Base-by-base conservation (phyloP, 2,113 vertebrate species). In the Rhinogobius similis region DNA sequence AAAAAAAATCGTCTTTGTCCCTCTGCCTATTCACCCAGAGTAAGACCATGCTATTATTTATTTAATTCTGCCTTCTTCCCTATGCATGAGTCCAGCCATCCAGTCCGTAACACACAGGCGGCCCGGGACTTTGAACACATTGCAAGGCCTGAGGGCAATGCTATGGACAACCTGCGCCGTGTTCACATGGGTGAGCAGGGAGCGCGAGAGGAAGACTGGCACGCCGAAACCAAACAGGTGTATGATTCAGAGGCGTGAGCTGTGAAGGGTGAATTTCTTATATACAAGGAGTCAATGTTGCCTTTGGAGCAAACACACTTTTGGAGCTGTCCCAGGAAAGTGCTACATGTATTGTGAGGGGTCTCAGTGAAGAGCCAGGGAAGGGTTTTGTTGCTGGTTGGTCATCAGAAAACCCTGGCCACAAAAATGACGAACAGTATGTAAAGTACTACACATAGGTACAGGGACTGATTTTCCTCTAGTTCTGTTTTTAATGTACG, bases 141-240 rank as follows among this genome's bases (percentile, higher is more conserved):
- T 92, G 93, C 75, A 72, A 82, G 82, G 93, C 93, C 92, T 75
- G 89, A 87, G 92, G 93, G 91, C 90, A 91, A 86, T 62, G 68
- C 83, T 78, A 87, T 88, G 92, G 90, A 90, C 93, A 94, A 92
- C 90, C 91, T 93, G 93, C 76, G 77, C 89, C 78, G 84, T 90
- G 83, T 89, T 87, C 92, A 92, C 91, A 93, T 92, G 91, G 89
- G 87, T 92, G 92, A 91, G 86, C 92, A 92, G 88, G 82, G 89
- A 83, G 88, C 69, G 88, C 83, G 89, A 48, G 86, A 83, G 78
- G 86, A 85, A 88, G 86, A 88, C 92, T 93, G 92, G 91, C 93
- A 93, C 85, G 62, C 88, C 76, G 86, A 85, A 91, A 86, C 88
- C 88, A 91, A 91, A 92, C 93, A 94, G 92, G 93, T 94, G 93